Evolutionary conservation across 2,113 vertebrate species (phyloP).

Genomic region (Dermatemys mawii): DNA sequence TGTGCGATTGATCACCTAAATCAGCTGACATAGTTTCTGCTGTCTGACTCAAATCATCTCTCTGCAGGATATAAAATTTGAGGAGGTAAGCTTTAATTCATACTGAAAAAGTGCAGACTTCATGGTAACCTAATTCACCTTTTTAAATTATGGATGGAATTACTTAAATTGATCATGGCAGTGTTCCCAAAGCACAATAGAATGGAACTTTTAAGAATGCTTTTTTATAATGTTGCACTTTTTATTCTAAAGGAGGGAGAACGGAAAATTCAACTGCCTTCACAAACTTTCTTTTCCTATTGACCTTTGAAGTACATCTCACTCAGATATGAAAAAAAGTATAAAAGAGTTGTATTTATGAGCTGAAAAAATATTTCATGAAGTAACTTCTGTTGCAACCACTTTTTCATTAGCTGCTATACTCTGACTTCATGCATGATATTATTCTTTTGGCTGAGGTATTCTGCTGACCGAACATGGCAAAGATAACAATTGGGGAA

Average conservation of each 20-base stretch:
- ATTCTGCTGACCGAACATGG: constrained; percentile 22
- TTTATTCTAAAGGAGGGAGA: neutral
- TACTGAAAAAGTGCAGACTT: neutral
- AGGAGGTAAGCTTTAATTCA: neutral
- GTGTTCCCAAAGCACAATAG: neutral
- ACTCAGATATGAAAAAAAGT: constrained; percentile 8
- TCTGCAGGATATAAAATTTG: neutral
- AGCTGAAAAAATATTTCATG: neutral
- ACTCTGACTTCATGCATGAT: neutral
- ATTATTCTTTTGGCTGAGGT: neutral
- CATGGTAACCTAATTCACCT: constrained; percentile 8
- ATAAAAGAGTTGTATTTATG: neutral
- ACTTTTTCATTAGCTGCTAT: neutral
- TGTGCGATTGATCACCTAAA: neutral
- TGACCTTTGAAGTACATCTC: constrained; percentile 37
- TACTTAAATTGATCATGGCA: constrained; percentile 30
- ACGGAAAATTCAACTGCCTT: neutral
- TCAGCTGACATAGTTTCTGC: neutral
- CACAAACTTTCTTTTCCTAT: neutral
- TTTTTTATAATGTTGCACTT: constrained; percentile 22
- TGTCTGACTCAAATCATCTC: neutral
- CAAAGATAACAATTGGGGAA: neutral
- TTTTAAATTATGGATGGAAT: constrained; percentile 29
- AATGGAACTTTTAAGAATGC: constrained; percentile 1
- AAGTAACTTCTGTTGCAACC: neutral